Conservation (phyloP, 2,888 invertebrate genomes). For the Tetheella fluctuosa region DNA sequence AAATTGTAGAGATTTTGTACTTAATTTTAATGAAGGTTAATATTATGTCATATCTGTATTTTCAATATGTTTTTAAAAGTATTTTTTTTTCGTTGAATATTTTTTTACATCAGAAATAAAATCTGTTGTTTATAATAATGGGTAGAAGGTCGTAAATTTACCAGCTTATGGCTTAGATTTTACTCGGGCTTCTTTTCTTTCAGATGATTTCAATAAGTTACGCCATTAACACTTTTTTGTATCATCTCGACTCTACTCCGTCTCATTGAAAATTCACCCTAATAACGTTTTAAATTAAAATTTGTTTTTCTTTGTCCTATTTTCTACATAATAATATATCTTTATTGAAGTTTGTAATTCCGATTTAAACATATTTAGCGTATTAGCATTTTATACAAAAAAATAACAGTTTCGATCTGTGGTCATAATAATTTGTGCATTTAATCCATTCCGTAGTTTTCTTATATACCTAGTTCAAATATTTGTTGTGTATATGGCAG, state of each 20-base stretch:
- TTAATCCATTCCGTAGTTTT: slow-evolving; percentile 24
- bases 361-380: neutral
- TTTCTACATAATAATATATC: no score
- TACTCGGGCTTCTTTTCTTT: neutral
- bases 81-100: neutral
- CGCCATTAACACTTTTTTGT: no score
- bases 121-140: neutral
- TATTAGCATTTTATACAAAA: no score
- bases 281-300: no score
- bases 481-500: slow-evolving; percentile 15
- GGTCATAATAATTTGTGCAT: slow-evolving; percentile 17
- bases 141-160: neutral
- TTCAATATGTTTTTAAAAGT: neutral
- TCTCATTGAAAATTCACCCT: no score
- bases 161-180: neutral
- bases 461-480: neutral
- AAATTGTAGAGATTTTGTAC: slow-evolving; percentile 5
- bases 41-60: neutral
- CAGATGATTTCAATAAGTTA: no score
- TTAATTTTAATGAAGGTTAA: neutral
- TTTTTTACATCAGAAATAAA: neutral
- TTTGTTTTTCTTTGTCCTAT: no score
- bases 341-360: no score
- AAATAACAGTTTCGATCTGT: neutral
- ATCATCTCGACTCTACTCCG: no score